Percentiles rank a stretch among this genome's conserved stretches.
These are phyloP conservation scores for Reticulitermes speratus DNA, from an alignment of 1,140 invertebrate genomes.

Conservation along the genomic window DNA sequence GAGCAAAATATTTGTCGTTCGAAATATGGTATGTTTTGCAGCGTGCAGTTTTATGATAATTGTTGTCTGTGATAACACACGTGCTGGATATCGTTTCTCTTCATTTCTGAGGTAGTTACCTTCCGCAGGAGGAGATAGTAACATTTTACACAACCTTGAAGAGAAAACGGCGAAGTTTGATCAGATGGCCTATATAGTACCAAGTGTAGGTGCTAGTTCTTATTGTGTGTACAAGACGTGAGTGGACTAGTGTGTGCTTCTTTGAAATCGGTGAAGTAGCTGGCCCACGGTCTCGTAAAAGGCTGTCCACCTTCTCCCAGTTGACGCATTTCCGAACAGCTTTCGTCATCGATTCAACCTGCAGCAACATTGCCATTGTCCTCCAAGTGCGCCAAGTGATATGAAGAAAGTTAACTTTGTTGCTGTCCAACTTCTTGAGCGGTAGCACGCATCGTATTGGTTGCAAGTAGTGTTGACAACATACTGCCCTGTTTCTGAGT, in stretches of 20 bases:
- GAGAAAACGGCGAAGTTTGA: background rate
- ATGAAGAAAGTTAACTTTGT: background rate
- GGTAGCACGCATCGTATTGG: background rate
- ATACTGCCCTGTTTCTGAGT: too few relatives aligned
- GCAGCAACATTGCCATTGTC: background rate
- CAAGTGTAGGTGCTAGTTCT: background rate
- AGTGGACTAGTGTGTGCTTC: background rate
- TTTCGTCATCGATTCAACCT: background rate
- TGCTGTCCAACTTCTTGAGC: background rate
- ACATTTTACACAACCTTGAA: background rate
- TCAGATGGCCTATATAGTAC: background rate
- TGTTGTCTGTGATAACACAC: too few relatives aligned
- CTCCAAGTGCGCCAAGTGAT: background rate
- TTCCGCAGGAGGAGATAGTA: too few relatives aligned
- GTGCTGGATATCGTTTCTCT: too few relatives aligned
- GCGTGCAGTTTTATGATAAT: too few relatives aligned
- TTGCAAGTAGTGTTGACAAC: background rate
- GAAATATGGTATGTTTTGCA: too few relatives aligned
- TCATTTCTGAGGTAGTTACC: too few relatives aligned
- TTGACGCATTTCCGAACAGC: background rate
- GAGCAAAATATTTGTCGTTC: too few relatives aligned
- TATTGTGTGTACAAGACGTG: background rate
- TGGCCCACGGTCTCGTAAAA: background rate
- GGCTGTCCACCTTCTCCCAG: background rate
- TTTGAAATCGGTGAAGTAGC: background rate